Evolutionary conservation across 1,140 invertebrate genomes (phyloP), one percentile per base, ranked within the genome.

Genomic region (Camponotus floridanus): DNA sequence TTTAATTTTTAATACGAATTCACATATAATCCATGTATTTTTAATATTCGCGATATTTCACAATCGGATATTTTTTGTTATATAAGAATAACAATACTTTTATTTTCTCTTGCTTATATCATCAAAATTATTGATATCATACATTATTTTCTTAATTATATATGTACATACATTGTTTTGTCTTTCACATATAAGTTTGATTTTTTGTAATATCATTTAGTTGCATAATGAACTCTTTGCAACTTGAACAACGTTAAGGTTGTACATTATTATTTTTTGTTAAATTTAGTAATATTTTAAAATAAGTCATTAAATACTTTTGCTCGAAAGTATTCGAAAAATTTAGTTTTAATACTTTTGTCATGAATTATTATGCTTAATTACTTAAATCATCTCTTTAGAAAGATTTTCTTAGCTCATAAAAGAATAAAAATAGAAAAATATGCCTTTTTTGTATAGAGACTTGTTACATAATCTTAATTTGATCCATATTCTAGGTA

Each of bases 1-100:
- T 21, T 48, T 48, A 33, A 33, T 64, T 31, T 9, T 8, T 45
- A 62, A 3, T 31, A 64, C 4, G 42, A 51, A 42, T n/a, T n/a
- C 42, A 39, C 42, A 42, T 42, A n/a, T 31, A 21, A 76, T 45
- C 18, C 18, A 13, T 64, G 9, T 76, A 42, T 62, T 42, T 8
- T 42, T 62, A n/a, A 39, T 48, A 48, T 33, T 36, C 18, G 11
- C 21, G 1, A 48, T 7, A 64, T 45, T 45, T 64, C 15, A 5
- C 45, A 64, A 45, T 64, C 42, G 13, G 21, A 42, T 31, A 61
- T 42, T 64, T 76, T 62, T 21, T 33, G 62, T 26, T 62, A 45
- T 45, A 78, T 36, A 3, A 39, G n/a, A 36, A 51, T 42, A 7
- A 65, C 36, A 21, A n/a, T 59, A 2, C 21, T 26, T 42, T 71